These are phyloP conservation scores for Drosophila mimetica DNA, from an alignment of 2,888 invertebrate genomes.

Conservation along the genomic window DNA sequence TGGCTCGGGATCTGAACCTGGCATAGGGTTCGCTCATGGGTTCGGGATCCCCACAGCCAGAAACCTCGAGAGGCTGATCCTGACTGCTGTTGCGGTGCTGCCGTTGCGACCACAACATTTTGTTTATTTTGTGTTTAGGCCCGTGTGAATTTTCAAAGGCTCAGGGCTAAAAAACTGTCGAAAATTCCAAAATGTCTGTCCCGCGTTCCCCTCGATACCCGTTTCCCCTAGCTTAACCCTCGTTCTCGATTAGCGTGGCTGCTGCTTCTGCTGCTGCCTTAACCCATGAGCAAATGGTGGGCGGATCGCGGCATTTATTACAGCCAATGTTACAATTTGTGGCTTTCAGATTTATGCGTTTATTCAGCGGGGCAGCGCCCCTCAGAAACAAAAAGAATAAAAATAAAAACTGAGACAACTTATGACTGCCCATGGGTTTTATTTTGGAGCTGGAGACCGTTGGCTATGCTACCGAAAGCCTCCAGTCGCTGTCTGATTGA, in stretches of 20 bases:
- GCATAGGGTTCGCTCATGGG: not conserved
- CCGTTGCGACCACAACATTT: constrained; percentile 65
- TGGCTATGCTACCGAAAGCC: constrained; percentile 75
- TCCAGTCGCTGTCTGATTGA: constrained; percentile 74
- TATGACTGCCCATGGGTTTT: constrained; percentile 59
- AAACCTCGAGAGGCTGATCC: constrained; percentile 40
- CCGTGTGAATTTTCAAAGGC: constrained; percentile 82
- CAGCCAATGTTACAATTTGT: constrained; percentile 83
- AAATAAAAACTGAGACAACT: constrained; percentile 47
- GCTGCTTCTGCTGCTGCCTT: constrained; percentile 36
- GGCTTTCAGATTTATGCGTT: constrained; percentile 80
- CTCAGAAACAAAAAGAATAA: constrained; percentile 37
- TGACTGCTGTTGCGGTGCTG: constrained; percentile 44
- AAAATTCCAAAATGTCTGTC: constrained; percentile 66
- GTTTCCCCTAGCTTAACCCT: constrained; percentile 20
- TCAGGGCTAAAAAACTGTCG: constrained; percentile 75
- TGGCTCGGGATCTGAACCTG: constrained; percentile 33
- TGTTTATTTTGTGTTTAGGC: constrained; percentile 81
- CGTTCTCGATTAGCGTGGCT: constrained; percentile 72
- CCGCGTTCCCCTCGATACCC: not conserved
- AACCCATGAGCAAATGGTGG: constrained; percentile 74
- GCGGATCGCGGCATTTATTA: constrained; percentile 81
- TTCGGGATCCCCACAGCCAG: not conserved
- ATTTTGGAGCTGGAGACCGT: constrained; percentile 50
- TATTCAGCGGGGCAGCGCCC: constrained; percentile 64